Base-by-base conservation (phyloP, 2,888 invertebrate species). In the Chirona hameri region DNA sequence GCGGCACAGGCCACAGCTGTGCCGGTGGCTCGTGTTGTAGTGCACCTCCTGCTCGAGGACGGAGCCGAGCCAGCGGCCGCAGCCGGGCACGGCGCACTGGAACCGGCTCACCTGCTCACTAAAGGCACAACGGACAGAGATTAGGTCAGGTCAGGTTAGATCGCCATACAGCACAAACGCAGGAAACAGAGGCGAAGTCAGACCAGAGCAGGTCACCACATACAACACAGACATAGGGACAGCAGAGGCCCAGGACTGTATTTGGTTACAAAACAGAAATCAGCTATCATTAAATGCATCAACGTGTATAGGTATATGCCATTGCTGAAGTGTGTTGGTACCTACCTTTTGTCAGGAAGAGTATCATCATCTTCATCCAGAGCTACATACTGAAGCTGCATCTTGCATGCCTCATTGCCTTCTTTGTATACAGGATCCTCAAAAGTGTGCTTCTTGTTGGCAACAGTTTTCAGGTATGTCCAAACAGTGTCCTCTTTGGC, bases 71-170 rank as follows among this genome's bases (percentile, higher is more conserved):
- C 76, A 46, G 24, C 76, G 76, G 46, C 76, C 76, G 76, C 76
- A 76, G 76, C 76, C 76, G 76, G 46, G 21, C 76, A 76, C 76
- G 24, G 39, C 76, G 46, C 76, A 76, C 39, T 31, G 76, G 24
- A 76, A 46, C 76, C 10, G 76, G 52, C 52, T 52, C 12, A 10
- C 76, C 76, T 21, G 76, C 24, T 24, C 39, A 24, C 76, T 76
- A 24, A 4, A 9, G 27, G 27, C 27, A 27, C 0, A 9, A n/a
- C 0, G n/a, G n/a, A 24, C 5, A 24, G 24, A 60, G 60, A 24
- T 27, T 0, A 14, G 69, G 5, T 12, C 29, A 27, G 18, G 7
- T 7, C 60, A 24, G 2, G 57, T 21, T 21, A 21, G 57, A 48
- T 48, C 12, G 18, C 14, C 57, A 21, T 18, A 12, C 57, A 57